Base-by-base conservation (phyloP, 1,140 invertebrate genomes). In the Mactra quadrangularis region DNA sequence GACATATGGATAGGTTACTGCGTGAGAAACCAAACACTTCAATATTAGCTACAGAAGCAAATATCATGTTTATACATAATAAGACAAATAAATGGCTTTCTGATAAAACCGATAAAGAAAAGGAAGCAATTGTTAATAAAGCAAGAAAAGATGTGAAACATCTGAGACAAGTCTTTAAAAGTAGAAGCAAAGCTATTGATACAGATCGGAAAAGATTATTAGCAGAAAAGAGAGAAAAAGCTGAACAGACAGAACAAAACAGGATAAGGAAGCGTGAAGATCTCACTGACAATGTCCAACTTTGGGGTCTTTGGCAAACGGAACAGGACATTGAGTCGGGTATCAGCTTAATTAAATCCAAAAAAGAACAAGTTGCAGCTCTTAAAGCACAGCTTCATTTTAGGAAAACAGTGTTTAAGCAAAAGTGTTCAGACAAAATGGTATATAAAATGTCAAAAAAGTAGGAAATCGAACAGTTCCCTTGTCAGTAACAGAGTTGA, bases 21-120 rank as follows among this genome's bases (percentile, higher is more conserved):
- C 9, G 55, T 25, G 71, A 75, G 35, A 75, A 75, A 27, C 71
- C 53, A 0, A 59, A 59, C 27, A 75, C 35, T 27, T 35, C 27
- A 11, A 31, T 27, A 38, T 57, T 75, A 9, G 71, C 71, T 38
- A 3, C 13, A 1, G 71, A 75, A 41, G 52, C 55, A 1, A 38
- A 75, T 25, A 38, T 57, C 3, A 6, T 75, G 71, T 75, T 75
- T 59, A 31, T 0, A 17, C 71, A 75, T 59, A 57, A 75, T 41
- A 59, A 75, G 25, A 75, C 71, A 27, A 11, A 57, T 29, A 1
- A 27, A 0, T 75, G 53, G 71, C n/a, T 75, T 11, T 3, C 35
- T 1, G 38, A 38, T 27, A 75, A 75, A 59, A 31, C n/a, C 19
- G 31, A 57, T 19, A 57, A 22, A 1, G 71, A 57, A 27, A 55